These are phyloP conservation scores for Piliocolobus tephrosceles DNA, from an alignment of 2,113 vertebrate genomes.

Conservation along the genomic window DNA sequence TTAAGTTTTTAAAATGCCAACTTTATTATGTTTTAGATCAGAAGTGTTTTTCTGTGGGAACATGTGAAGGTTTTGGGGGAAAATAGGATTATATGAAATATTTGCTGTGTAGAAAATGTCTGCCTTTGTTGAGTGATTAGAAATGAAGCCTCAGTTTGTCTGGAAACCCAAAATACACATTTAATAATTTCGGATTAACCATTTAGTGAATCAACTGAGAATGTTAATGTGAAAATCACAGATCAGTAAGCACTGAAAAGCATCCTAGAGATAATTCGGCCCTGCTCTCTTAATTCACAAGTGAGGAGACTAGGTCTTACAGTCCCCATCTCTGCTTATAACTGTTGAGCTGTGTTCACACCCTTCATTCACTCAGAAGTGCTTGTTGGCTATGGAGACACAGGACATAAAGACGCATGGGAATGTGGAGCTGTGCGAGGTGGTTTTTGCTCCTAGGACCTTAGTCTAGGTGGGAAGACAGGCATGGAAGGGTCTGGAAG, in stretches of 20 bases:
- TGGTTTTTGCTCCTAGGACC: neutral
- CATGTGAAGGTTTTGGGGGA: neutral
- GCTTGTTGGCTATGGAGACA: neutral
- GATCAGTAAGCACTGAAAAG: neutral
- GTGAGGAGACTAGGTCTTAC: too few species aligned
- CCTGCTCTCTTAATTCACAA: accelerated
- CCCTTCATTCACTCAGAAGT: neutral
- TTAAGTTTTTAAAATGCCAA: neutral
- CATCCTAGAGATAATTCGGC: neutral
- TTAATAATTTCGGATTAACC: neutral
- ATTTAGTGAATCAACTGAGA: neutral
- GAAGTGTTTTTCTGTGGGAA: neutral
- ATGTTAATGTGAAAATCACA: neutral
- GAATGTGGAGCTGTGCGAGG: accelerated
- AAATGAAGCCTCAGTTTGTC: neutral
- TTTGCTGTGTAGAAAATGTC: neutral
- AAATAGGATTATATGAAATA: neutral
- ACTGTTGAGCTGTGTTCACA: neutral
- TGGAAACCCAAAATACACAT: neutral
- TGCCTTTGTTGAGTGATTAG: neutral
- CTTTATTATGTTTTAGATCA: neutral
- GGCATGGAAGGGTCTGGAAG: accelerated
- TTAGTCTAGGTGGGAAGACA: too few species aligned
- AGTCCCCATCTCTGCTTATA: neutral
- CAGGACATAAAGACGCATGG: accelerated